Evolutionary conservation across 1,140 invertebrate species (phyloP).

Genomic region (Procambarus clarkii): DNA sequence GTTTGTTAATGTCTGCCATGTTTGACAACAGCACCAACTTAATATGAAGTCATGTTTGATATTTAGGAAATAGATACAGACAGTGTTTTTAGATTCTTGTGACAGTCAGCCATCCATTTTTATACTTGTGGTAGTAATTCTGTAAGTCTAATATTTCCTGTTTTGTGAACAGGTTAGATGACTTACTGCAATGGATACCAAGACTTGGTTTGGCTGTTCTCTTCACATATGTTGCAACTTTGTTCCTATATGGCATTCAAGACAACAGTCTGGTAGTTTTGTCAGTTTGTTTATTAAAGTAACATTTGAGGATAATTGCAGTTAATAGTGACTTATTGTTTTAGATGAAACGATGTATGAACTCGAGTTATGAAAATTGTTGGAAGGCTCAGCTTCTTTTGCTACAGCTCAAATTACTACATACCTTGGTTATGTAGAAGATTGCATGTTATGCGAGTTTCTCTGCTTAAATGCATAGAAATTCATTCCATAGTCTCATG

Average conservation of each 20-base stretch:
- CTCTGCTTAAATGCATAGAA: slow-evolving; percentile 35
- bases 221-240: slow-evolving; percentile 42
- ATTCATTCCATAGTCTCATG: slow-evolving; percentile 51
- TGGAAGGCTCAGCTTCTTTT: slow-evolving; percentile 36
- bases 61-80: slow-evolving; percentile 26
- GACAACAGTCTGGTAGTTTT: slow-evolving; percentile 28
- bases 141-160: slow-evolving; percentile 19
- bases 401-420: slow-evolving; percentile 48
- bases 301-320: background rate
- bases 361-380: slow-evolving; percentile 29
- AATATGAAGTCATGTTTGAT: slow-evolving; percentile 23
- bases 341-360: slow-evolving; percentile 7
- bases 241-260: slow-evolving; percentile 43
- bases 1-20: slow-evolving; percentile 35
- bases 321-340: slow-evolving; percentile 8
- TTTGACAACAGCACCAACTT: slow-evolving; percentile 34
- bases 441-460: slow-evolving; percentile 27
- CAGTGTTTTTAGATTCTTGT: slow-evolving; percentile 12
- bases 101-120: slow-evolving; percentile 22
- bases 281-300: slow-evolving; percentile 19
- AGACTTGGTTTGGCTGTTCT: slow-evolving; percentile 28
- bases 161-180: slow-evolving; percentile 19
- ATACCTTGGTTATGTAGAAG: slow-evolving; percentile 35
- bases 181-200: background rate
- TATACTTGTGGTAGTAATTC: slow-evolving; percentile 29